Evolutionary conservation across 1,140 invertebrate species (phyloP).

Genomic region (Lasaia peninsularis): DNA sequence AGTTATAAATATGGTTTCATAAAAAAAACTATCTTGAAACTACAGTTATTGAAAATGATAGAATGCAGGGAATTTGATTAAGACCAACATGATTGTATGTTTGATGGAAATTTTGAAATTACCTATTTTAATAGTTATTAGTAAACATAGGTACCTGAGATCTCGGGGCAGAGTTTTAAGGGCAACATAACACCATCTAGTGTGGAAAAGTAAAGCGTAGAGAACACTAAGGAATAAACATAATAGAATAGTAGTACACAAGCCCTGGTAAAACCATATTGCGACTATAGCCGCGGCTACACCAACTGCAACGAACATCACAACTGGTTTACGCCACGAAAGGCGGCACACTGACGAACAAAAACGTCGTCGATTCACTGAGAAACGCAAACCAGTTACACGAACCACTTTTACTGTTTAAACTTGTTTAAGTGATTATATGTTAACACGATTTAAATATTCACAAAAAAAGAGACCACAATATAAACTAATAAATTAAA

Average conservation of each 20-base stretch:
- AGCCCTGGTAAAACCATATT: conserved; percentile 46
- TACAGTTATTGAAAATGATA: no score
- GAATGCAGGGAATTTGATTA: no score
- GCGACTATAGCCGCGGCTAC: conserved; percentile 39
- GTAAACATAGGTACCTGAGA: conserved; percentile 75
- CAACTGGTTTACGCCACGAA: conserved; percentile 55
- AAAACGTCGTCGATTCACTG: conserved; percentile 34
- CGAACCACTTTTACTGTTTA: not conserved
- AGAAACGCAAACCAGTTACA: conserved; percentile 12
- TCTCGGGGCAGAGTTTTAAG: conserved; percentile 84
- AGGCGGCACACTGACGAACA: conserved; percentile 51
- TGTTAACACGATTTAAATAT: not conserved
- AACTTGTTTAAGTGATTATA: not conserved
- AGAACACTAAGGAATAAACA: conserved; percentile 34
- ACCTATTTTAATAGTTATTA: conserved; percentile 13
- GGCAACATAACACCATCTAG: conserved; percentile 85
- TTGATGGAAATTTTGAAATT: conserved; percentile 10
- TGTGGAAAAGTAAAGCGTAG: conserved; percentile 53
- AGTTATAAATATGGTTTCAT: no score
- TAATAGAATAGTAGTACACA: conserved; percentile 39
- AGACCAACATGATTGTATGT: not conserved
- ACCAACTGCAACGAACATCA: conserved; percentile 39
- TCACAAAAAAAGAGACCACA: no score
- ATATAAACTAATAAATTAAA: no score
- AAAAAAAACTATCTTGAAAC: no score